Conservation (phyloP, 1,140 invertebrate species). For the honey bee (Apis mellifera) region DNA sequence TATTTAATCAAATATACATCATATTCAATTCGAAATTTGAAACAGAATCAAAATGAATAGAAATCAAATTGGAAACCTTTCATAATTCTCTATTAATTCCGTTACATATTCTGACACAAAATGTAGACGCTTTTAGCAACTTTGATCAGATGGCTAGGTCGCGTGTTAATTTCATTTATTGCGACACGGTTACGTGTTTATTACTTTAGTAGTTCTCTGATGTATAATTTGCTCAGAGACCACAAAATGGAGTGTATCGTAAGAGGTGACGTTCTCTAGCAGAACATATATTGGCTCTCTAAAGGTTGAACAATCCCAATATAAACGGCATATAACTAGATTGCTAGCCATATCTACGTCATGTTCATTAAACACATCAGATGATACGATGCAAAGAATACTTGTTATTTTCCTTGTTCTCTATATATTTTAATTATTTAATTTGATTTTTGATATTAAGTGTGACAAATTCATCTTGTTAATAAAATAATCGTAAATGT, state of each 20-base stretch:
- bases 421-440: not conserved
- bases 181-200: conserved; percentile 30
- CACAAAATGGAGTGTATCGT: conserved; percentile 18
- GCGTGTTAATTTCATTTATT: conserved; percentile 42
- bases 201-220: conserved; percentile 12
- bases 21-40: not conserved
- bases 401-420: not conserved
- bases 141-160: conserved; percentile 12
- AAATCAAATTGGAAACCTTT: not conserved
- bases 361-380: conserved; percentile 14
- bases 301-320: conserved; percentile 2
- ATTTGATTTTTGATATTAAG: not conserved
- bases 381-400: not conserved
- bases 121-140: not conserved
- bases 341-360: not conserved
- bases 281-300: conserved; percentile 1
- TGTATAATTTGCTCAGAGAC: conserved; percentile 22
- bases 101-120: not conserved
- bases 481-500: too few relatives aligned
- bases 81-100: not conserved
- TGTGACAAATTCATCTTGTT: not conserved
- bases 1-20: not conserved
- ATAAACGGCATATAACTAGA: not conserved
- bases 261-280: not conserved
- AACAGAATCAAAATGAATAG: not conserved